phyloP scores from a whole-genome alignment of 2,113 vertebrate genomes.

The Octodon degus region DNA sequence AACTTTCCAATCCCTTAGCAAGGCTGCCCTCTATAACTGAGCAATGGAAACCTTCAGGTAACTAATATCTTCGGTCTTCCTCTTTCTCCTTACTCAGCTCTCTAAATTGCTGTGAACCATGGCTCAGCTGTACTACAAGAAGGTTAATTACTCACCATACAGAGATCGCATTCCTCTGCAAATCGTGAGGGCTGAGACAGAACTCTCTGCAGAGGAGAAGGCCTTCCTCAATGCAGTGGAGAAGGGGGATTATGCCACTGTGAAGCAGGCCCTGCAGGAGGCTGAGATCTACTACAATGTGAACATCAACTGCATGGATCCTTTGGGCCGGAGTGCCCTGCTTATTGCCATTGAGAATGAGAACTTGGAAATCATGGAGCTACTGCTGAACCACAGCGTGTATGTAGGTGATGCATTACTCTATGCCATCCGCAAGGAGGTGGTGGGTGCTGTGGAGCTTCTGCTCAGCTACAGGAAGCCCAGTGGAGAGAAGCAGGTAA shows the following conservation, averaged over 20 bases:
- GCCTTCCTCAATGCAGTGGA: constrained; percentile 97
- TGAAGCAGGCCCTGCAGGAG: constrained; percentile 95
- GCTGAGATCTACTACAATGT: constrained; percentile 99
- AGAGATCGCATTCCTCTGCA: constrained; percentile 96
- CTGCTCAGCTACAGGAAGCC: constrained; percentile 94
- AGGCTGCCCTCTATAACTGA: not conserved
- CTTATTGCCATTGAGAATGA: constrained; percentile 99
- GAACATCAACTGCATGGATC: constrained; percentile 98
- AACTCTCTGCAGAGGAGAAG: constrained; percentile 95
- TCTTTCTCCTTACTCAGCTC: constrained; percentile 77
- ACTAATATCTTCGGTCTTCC: constrained; percentile 44
- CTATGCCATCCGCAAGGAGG: constrained; percentile 98
- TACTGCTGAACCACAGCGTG: constrained; percentile 94
- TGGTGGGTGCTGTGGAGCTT: constrained; percentile 98
- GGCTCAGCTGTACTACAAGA: constrained; percentile 99
- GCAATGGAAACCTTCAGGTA: constrained; percentile 28
- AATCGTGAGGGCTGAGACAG: constrained; percentile 96
- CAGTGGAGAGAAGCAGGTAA: constrained; percentile 94
- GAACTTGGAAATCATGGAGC: constrained; percentile 99
- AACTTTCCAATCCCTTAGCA: constrained; percentile 26
- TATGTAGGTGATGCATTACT: constrained; percentile 96
- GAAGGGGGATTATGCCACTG: constrained; percentile 97
- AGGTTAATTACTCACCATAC: constrained; percentile 96
- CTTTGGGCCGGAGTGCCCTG: constrained; percentile 96
- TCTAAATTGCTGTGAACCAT: constrained; percentile 88